Evolutionary conservation across 1,140 invertebrate species (phyloP), one percentile per base, ranked within the genome.

Genomic region (Muscidifurax raptorellus): DNA sequence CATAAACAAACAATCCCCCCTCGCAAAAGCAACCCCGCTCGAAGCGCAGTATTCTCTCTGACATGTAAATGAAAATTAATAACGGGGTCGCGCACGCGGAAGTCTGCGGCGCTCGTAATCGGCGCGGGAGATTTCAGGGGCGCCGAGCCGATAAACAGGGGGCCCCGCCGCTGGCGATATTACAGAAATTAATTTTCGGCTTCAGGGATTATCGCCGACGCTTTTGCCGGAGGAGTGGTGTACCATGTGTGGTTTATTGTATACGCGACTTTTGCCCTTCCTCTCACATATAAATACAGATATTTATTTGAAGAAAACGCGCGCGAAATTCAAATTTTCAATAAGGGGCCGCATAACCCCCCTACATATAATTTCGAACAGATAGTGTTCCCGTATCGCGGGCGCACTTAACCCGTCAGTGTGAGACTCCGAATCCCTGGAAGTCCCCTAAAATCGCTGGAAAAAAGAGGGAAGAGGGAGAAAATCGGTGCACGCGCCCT

Each of bases 11-110:
- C 15, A 47, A 18, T 18, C 44, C 0, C 15, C 47, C 15, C 47
- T 52, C 47, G 47, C 52, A 74, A n/a, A 36, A 74, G 74, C 71
- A 76, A 1, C 30, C 32, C 15, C 28, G 71, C 32, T 9, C 28
- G 32, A 32, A 30, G 27, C 28, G 22, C 32, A 10, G 69, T 32
- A 40, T 69, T 7, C n/a, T 30, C 67, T 69, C 52, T 22, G 27
- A 36, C 69, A n/a, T 82, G 74, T 47, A 83, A 77, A 83, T 67
- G 81, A 77, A 83, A 83, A 83, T 83, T 76, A 76, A 83, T 83
- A 77, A 83, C 59, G 59, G 30, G 71, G 10, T 10, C 47, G 22
- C 47, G 44, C 3, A 40, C 79, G 22, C 77, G 77, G 59, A 79
- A 79, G 77, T 79, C 77, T 78, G 66, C 78, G 78, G 66, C 27